phyloP scores from a whole-genome alignment of 2,888 invertebrate species.

The Ctena decussata region DNA sequence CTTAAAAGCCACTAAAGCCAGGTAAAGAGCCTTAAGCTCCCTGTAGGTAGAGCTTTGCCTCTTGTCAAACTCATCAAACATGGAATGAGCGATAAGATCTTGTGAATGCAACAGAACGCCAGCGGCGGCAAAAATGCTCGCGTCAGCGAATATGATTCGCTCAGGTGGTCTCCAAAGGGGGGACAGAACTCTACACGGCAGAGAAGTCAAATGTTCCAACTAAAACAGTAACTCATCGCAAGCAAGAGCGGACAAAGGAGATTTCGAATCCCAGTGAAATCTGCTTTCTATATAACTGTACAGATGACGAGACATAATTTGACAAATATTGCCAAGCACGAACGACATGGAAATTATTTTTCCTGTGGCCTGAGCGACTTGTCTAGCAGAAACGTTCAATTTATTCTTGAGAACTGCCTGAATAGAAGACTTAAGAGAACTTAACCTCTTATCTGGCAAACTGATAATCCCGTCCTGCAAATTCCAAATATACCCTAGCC shows the following conservation, averaged over 20 bases:
- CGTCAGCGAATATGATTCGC: slow-evolving; percentile 22
- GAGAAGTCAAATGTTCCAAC: background rate
- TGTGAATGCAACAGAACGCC: background rate
- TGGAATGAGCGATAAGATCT: background rate
- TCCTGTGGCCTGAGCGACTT: slow-evolving; percentile 8
- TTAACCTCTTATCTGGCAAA: background rate
- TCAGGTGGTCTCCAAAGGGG: background rate
- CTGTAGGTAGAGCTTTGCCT: background rate
- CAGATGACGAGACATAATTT: slow-evolving; percentile 14
- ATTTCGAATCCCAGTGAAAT: background rate
- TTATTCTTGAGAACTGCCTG: background rate
- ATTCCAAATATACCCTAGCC: background rate
- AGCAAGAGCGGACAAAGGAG: background rate
- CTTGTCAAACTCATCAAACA: background rate
- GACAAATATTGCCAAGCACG: slow-evolving; percentile 23
- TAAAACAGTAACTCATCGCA: slow-evolving; percentile 18
- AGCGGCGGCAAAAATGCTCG: slow-evolving; percentile 25
- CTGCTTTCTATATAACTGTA: background rate
- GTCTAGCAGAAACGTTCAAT: background rate
- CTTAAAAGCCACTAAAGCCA: background rate
- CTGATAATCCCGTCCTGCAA: background rate
- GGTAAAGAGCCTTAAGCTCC: background rate
- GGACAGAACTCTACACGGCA: background rate
- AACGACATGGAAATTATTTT: slow-evolving; percentile 19
- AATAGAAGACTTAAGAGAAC: background rate